Base-by-base conservation (phyloP, 2,888 invertebrate species). In the Cancer borealis region DNA sequence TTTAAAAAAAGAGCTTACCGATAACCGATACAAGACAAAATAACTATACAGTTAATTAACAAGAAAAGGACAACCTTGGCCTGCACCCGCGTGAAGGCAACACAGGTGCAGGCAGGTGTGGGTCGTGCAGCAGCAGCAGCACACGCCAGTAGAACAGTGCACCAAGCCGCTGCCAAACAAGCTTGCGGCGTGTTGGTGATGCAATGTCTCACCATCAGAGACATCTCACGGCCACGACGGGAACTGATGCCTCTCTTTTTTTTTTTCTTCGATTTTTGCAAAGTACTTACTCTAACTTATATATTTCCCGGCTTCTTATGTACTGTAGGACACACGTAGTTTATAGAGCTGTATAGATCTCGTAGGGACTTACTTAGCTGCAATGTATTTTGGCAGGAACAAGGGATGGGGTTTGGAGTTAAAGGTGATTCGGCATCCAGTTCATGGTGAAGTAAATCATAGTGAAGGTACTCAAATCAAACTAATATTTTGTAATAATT, bases 261-360 rank as follows among this genome's bases (percentile, higher is more conserved):
- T 66, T 30, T 79, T 79, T 66, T 66, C 54, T n/a, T 79, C 26
- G 79, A 30, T 79, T 79, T 79, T 79, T 30, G 79, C 79, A 30
- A 79, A 79, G 79, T 79, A 30, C 79, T 79, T 79, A 30, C 79
- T 79, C 79, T 79, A 66, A n/a, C 66, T 66, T 66, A 14, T 79
- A 79, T 79, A 79, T 79, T 79, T 79, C 79, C 79, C 79, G 79
- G 79, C 79, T 79, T 79, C 79, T 79, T 79, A 79, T 79, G 79
- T 79, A 79, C 79, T 10, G 79, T 79, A 79, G 79, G 12, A 30
- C 30, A 30, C 79, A 79, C 79, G 26, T 79, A 79, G 79, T 26
- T 30, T 79, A n/a, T 66, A 66, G 66, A n/a, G 66, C 66, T 66
- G 66, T 66, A 14, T 66, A 66, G 66, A n/a, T 21, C n/a, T 66